phyloP scores from a whole-genome alignment of 2,888 invertebrate genomes.

The Hypercompe scribonia region DNA sequence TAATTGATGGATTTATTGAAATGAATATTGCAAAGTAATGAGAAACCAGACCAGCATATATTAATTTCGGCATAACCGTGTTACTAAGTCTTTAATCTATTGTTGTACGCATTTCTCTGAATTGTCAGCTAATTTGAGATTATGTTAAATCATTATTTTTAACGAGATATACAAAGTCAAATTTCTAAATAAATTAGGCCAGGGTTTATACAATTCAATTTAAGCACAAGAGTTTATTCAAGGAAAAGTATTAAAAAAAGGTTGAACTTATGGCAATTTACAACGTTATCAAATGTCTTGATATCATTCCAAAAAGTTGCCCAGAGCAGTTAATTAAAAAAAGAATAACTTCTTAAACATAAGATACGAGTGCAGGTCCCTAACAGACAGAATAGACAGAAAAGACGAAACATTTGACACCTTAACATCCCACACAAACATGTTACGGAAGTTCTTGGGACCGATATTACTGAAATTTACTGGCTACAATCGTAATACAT shows the following conservation, averaged over 20 bases:
- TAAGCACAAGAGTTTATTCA: conserved; percentile 5
- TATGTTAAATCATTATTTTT: neutral
- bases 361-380: neutral
- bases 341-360: conserved; percentile 21
- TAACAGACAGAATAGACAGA: neutral
- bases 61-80: neutral
- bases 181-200: neutral
- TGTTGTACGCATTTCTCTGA: neutral
- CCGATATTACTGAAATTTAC: too few relatives aligned
- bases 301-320: conserved; percentile 21
- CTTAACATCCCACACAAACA: too few relatives aligned
- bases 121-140: neutral
- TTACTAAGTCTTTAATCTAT: neutral
- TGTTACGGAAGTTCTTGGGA: too few relatives aligned
- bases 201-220: neutral
- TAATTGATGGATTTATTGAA: neutral
- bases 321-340: conserved; percentile 30
- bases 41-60: neutral
- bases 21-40: neutral
- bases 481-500: too few relatives aligned
- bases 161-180: neutral
- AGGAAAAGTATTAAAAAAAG: conserved; percentile 14
- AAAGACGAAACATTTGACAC: too few relatives aligned
- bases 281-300: neutral
- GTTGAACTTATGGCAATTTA: conserved; percentile 23